Conservation (phyloP, 2,888 invertebrate species). For the Leucophenga maculata region DNA sequence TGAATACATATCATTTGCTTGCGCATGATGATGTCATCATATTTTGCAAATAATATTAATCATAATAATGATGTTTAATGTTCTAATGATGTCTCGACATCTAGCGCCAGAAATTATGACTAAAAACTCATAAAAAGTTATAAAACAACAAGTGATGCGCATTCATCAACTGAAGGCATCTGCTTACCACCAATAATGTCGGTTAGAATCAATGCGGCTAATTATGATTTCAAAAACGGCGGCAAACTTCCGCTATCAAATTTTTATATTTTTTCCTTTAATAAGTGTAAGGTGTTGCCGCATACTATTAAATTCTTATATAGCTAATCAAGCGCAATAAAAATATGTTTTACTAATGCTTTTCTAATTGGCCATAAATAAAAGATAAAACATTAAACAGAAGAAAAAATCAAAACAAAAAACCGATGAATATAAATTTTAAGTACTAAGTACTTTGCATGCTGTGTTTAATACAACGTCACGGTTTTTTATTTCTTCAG, state of each 20-base stretch:
- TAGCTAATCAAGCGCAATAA: slow-evolving; percentile 50
- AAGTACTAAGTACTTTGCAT: no score
- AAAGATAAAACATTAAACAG: no score
- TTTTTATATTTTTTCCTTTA: slow-evolving; percentile 5
- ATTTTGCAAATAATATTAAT: slow-evolving; percentile 9
- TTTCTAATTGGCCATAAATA: slow-evolving; percentile 60
- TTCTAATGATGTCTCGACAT: slow-evolving; percentile 3
- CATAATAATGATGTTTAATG: not conserved
- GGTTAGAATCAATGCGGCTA: slow-evolving; percentile 5
- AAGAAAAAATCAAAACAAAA: no score
- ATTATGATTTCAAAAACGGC: not conserved
- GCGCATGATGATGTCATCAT: slow-evolving; percentile 4
- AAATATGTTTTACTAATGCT: slow-evolving; percentile 50
- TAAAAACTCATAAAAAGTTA: not conserved
- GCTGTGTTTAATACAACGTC: no score
- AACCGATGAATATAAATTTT: no score
- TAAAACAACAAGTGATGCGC: no score
- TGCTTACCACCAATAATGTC: not conserved
- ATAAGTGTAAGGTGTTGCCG: slow-evolving; percentile 47
- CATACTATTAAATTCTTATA: slow-evolving; percentile 34
- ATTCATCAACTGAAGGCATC: no score
- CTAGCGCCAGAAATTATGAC: not conserved
- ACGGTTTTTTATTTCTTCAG: no score
- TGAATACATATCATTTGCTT: not conserved
- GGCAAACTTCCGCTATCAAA: slow-evolving; percentile 51